Evolutionary conservation across 2,113 vertebrate species (phyloP), one percentile per base, ranked within the genome.

Genomic region (Parus major): DNA sequence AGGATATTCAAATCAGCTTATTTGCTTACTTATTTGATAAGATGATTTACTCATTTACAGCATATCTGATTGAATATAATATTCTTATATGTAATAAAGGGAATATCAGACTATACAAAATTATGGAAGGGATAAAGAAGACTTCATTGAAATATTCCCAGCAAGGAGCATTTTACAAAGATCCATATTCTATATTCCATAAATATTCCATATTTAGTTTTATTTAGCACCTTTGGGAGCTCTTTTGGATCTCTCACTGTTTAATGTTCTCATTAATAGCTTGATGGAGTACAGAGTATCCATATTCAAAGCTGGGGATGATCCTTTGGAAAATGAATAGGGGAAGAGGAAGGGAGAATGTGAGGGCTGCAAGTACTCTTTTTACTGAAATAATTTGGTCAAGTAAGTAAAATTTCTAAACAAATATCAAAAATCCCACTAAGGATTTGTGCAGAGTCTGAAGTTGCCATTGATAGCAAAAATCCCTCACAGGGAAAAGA

Each of bases 51-150:
- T 69, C 11, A 52, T 78, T 72, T 63, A 17, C 11, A 60, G 14
- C 11, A 19, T 36, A 31, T 4, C 23, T 0, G 0, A 18, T 23
- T 41, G 6, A 59, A 59, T 68, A 49, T 11, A 21, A 1, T 39
- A 39, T 71, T 71, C 3, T 16, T 12, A 21, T 66, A 31, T 10
- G 2, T 4, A 91, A 66, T 52, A 50, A 31, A 46, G 5, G 7
- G 15, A 71, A 60, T 66, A 5, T 69, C 7, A 36, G 11, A 57
- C 21, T 63, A 14, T 19, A 53, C 3, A 39, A 39, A 80, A 55
- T 88, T 55, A 50, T 18, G 4, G 33, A 86, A 56, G 5, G 1
- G 1, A 15, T 44, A 69, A 36, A 46, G 10, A 23, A 93, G 15
- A 50, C 7, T 14, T 64, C 22, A 59, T 53, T 59, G 49, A 59